Conservation (phyloP, 2,797 vertebrate species). For the Eremophila alpestris region DNA sequence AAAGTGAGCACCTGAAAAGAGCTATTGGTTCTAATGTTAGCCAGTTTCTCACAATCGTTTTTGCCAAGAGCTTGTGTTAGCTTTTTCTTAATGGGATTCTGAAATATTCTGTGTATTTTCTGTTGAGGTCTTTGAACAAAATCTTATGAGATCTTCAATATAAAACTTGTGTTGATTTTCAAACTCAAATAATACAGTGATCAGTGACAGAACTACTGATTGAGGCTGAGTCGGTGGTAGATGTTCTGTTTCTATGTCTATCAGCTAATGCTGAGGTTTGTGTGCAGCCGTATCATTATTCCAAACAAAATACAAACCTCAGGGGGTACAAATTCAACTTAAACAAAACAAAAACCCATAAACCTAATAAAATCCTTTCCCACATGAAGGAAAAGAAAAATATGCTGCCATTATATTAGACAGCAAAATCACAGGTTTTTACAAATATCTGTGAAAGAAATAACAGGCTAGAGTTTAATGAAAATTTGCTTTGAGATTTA, state of each 20-base stretch:
- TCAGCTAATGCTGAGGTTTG: background rate
- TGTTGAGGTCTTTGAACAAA: background rate
- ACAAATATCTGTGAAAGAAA: background rate
- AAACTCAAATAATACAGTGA: background rate
- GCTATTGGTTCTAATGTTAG: background rate
- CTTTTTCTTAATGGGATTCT: background rate
- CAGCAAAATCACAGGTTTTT: background rate
- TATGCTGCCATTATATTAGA: background rate
- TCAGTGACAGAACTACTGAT: background rate
- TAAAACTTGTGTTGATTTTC: background rate
- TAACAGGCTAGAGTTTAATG: background rate
- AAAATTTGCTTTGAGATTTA: background rate
- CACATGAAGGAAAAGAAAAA: background rate
- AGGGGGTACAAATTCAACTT: background rate
- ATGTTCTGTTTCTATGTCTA: background rate
- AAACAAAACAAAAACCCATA: background rate
- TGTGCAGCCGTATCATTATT: background rate
- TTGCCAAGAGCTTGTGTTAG: background rate
- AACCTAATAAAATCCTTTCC: background rate
- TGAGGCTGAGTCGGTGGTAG: background rate
- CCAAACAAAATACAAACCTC: background rate
- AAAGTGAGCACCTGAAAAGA: background rate
- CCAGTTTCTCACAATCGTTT: background rate
- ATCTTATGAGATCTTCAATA: background rate
- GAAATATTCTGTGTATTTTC: background rate